Conservation (phyloP, 2,113 vertebrate species). For the Vicugna pacos region DNA sequence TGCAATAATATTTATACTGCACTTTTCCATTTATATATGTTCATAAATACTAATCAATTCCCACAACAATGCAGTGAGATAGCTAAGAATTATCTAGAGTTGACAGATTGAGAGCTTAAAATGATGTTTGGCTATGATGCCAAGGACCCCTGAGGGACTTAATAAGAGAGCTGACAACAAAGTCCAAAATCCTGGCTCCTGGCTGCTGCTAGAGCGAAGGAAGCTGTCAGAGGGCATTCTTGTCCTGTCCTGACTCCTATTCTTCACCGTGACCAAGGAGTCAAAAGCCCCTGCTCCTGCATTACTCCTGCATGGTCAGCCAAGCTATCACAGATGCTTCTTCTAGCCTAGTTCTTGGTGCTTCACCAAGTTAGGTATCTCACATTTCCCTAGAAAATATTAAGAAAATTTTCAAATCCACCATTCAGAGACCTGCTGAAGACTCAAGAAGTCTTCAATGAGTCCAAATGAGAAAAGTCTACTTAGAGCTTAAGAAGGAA, state of each 20-base stretch:
- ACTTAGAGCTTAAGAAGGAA: background rate
- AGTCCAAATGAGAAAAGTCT: background rate
- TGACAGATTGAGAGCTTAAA: constrained; percentile 75
- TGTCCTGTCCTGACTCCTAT: background rate
- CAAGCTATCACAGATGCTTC: background rate
- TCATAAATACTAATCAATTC: constrained; percentile 82
- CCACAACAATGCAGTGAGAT: constrained; percentile 63
- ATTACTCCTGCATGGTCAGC: background rate
- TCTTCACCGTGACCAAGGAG: background rate
- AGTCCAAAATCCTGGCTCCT: constrained; percentile 32
- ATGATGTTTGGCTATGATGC: constrained; percentile 67
- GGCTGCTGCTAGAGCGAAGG: background rate
- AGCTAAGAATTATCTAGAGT: constrained; percentile 74
- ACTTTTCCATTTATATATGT: constrained; percentile 72
- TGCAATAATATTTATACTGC: constrained; percentile 75
- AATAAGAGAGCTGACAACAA: constrained; percentile 12
- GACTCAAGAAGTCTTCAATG: background rate
- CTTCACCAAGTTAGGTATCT: background rate
- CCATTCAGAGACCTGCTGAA: background rate
- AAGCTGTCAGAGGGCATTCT: background rate
- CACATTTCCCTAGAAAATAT: background rate
- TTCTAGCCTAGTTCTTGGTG: background rate
- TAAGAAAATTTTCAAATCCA: background rate
- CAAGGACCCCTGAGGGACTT: constrained; percentile 70
- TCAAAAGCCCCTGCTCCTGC: background rate